Base-by-base conservation (phyloP, 1,140 invertebrate species). In the Tetramorium simillimum region DNA sequence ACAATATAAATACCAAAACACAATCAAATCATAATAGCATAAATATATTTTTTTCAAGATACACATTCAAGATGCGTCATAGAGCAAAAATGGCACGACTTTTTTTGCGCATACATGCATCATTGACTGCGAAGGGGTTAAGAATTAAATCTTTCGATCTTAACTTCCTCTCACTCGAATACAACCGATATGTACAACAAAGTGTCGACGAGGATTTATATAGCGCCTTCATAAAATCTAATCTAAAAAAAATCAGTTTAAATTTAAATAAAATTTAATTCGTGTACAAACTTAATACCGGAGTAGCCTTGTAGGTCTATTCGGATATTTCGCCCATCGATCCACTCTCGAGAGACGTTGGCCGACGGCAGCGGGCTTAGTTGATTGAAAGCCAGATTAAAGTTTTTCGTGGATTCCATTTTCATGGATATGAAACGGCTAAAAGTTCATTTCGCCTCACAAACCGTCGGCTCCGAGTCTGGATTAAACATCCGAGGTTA, bases 311-410 rank as follows among this genome's bases (percentile, higher is more conserved):
- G 33, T 62, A 40, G 21, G 9, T 78, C 24, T 33, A 78, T 67
- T 67, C 76, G 14, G 9, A 7, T 37, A 40, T 69, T 28, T 14
- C 46, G 14, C 2, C 33, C 28, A 69, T 80, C 62, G 62, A 81
- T 81, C 14, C 21, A 70, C 4, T 24, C 43, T 21, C 60, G 77
- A 21, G 77, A 69, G 58, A 80, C 10, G 77, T 18, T 81, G n/a
- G n/a, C 24, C 58, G 63, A 69, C 46, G 43, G 21, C 46, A 28
- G 21, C 46, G 49, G 33, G 77, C 46, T 81, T 81, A 81, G 77
- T 53, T 81, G 77, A 81, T 81, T 70, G 77, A 81, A 81, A 81
- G 77, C 77, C 16, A 69, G 77, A 81, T 81, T 81, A 81, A 81
- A 81, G 77, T 81, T 81, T 81, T 82, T 86, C 86, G 78, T 9